Conservation (phyloP, 2,888 invertebrate species). For the Archaeoteleia sp. region DNA sequence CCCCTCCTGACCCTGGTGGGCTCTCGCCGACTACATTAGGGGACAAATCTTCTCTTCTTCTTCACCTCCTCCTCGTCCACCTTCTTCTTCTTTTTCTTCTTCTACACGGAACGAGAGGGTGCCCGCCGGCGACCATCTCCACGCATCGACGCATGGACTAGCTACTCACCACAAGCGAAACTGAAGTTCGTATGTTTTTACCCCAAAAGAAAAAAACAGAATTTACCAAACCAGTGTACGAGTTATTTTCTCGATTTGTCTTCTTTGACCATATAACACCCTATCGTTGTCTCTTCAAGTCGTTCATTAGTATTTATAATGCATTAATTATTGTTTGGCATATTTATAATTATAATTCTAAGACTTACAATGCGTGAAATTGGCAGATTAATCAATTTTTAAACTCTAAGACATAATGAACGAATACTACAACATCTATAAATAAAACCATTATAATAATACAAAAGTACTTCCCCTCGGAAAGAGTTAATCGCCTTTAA, state of each 20-base stretch:
- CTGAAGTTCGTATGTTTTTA: slow-evolving; percentile 31
- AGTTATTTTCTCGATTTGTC: slow-evolving; percentile 43
- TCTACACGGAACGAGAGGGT: slow-evolving; percentile 20
- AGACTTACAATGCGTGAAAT: too few relatives aligned
- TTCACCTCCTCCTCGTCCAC: not conserved
- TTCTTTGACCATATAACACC: slow-evolving; percentile 32
- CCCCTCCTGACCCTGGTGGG: slow-evolving; percentile 62
- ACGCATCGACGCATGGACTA: slow-evolving; percentile 34
- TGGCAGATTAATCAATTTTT: too few relatives aligned
- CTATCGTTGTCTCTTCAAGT: slow-evolving; percentile 10
- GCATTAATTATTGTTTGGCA: too few relatives aligned
- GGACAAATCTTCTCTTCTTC: slow-evolving; percentile 69
- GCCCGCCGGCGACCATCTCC: slow-evolving; percentile 33
- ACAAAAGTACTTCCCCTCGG: too few relatives aligned
- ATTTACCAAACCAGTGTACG: slow-evolving; percentile 26
- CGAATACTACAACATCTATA: too few relatives aligned
- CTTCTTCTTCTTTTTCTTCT: slow-evolving; percentile 15
- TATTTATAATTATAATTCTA: too few relatives aligned
- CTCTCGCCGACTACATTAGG: slow-evolving; percentile 73
- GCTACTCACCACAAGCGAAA: slow-evolving; percentile 31
- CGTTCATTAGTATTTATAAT: too few relatives aligned
- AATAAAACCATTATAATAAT: too few relatives aligned
- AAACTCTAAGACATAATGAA: too few relatives aligned
- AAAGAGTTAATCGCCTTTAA: too few relatives aligned
- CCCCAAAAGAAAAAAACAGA: slow-evolving; percentile 26